Evolutionary conservation across 2,113 vertebrate genomes (phyloP).

Genomic region (Ictalurus furcatus): DNA sequence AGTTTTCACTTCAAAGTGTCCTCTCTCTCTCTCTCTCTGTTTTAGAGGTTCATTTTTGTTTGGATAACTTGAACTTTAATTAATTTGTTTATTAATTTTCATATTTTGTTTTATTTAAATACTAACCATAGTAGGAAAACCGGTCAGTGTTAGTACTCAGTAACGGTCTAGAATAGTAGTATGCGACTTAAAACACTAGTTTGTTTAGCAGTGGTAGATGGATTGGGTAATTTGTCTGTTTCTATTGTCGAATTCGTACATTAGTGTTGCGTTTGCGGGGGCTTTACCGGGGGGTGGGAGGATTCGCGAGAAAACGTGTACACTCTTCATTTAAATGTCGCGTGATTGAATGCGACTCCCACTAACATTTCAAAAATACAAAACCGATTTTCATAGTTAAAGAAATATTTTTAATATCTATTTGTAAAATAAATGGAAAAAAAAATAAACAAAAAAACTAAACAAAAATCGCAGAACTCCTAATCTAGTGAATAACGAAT

Average conservation of each 20-base stretch:
- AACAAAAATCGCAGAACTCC: not conserved
- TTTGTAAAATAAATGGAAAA: not conserved
- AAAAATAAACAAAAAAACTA: not conserved
- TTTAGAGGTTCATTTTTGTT: not conserved
- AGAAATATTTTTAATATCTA: not conserved
- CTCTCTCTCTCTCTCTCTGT: not conserved
- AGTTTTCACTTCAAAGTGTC: not conserved
- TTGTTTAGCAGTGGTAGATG: not conserved
- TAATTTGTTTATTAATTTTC: not conserved
- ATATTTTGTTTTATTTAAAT: not conserved
- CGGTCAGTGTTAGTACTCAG: not conserved
- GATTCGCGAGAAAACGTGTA: too few species aligned
- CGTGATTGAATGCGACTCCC: not conserved
- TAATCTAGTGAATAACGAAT: not conserved
- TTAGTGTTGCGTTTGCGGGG: not conserved
- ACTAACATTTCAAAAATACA: not conserved
- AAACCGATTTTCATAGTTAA: not conserved
- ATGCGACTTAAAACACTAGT: too few species aligned
- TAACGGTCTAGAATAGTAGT: not conserved
- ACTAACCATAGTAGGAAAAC: not conserved
- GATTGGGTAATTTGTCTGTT: not conserved
- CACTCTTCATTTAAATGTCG: not conserved
- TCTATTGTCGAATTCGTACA: not conserved
- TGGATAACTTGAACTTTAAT: not conserved
- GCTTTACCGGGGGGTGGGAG: too few species aligned